Conservation (phyloP, 2,113 vertebrate species). For the Leptocoma aspasia region DNA sequence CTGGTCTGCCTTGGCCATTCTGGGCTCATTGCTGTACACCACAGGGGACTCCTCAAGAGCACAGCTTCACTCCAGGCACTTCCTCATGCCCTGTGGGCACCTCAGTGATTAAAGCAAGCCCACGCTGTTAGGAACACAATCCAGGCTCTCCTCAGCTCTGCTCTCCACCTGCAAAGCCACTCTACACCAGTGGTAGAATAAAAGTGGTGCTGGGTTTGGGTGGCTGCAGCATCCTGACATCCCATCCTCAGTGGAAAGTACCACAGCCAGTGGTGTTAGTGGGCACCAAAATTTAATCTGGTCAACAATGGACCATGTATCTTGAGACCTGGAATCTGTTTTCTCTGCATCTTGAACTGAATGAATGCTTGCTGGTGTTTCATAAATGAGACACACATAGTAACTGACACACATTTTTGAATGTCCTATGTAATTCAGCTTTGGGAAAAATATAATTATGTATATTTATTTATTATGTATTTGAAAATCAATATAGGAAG, state of each 20-base stretch:
- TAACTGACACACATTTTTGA: neutral
- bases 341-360: neutral
- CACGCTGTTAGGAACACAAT: neutral
- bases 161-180: neutral
- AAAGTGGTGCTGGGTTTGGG: accelerated
- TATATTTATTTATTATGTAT: neutral
- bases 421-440: neutral
- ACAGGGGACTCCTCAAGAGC: neutral
- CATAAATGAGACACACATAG: neutral
- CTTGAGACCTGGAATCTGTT: neutral
- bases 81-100: neutral
- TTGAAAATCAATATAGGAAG: neutral
- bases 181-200: neutral
- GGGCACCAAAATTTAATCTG: neutral
- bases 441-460: neutral
- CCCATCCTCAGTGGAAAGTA: neutral
- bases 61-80: neutral
- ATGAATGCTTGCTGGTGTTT: neutral
- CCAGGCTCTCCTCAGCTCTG: neutral
- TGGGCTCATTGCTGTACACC: neutral
- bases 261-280: accelerated
- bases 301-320: accelerated
- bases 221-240: neutral
- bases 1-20: neutral
- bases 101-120: neutral